phyloP scores from a whole-genome alignment of 64 coral and sea anemone species.

The Pachyseris speciosa region DNA sequence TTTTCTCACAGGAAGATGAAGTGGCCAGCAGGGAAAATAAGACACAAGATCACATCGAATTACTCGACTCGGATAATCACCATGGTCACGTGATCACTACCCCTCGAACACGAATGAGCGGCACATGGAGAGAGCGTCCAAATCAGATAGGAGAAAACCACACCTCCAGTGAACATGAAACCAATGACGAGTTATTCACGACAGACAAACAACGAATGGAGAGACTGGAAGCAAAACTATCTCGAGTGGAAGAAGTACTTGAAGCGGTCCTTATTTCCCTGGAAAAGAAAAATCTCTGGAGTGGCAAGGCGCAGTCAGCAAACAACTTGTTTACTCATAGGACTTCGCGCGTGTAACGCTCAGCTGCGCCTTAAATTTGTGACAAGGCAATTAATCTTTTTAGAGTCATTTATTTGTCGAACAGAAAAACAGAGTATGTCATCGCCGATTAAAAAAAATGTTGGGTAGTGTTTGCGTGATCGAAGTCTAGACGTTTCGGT shows the following conservation, averaged over 20 bases:
- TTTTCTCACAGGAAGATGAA: background rate
- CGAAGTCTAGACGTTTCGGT: no score
- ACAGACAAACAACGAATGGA: background rate
- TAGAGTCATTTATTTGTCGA: no score
- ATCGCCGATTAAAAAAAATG: no score
- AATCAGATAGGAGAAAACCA: background rate
- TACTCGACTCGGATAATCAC: background rate
- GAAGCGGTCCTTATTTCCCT: background rate
- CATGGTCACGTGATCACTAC: background rate
- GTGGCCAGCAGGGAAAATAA: background rate
- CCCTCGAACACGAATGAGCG: background rate
- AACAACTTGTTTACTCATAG: background rate
- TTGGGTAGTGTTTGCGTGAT: no score
- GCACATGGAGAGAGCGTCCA: background rate
- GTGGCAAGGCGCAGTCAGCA: background rate
- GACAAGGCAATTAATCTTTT: no score
- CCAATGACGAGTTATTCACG: background rate
- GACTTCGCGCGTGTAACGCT: background rate
- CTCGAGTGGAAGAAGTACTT: background rate
- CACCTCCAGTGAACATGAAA: background rate
- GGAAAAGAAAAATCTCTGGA: background rate
- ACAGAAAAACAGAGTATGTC: no score
- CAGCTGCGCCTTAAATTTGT: background rate
- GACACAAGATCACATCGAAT: background rate
- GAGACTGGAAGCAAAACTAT: background rate